phyloP scores from a whole-genome alignment of 2,888 invertebrate species.

The Parnassius mnemosyne region DNA sequence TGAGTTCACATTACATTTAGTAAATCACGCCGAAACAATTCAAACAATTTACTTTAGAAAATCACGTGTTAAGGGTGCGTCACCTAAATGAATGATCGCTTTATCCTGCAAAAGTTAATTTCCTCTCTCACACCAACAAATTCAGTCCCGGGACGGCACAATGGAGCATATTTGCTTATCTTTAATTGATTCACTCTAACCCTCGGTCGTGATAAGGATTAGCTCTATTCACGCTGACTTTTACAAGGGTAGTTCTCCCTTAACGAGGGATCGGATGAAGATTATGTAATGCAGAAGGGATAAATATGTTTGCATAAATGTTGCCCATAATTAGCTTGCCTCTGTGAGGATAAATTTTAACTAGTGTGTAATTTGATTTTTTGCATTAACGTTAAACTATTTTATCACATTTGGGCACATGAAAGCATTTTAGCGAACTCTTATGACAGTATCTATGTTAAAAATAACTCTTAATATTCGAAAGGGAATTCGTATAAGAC shows the following conservation, averaged over 20 bases:
- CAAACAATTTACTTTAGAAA: slow-evolving; percentile 51
- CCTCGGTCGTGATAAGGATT: slow-evolving; percentile 74
- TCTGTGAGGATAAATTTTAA: slow-evolving; percentile 30
- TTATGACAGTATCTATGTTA: no score
- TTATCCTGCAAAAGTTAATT: slow-evolving; percentile 73
- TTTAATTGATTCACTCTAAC: slow-evolving; percentile 80
- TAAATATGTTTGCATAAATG: not conserved
- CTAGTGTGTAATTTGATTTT: no score
- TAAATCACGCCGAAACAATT: slow-evolving; percentile 42
- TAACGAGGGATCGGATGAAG: slow-evolving; percentile 62
- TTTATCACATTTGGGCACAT: no score
- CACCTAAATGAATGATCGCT: slow-evolving; percentile 64
- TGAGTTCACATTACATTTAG: slow-evolving; percentile 19
- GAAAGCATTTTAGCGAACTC: no score
- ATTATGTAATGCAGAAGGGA: slow-evolving; percentile 31
- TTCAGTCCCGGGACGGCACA: slow-evolving; percentile 61
- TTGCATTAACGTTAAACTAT: no score
- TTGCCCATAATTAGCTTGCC: slow-evolving; percentile 34
- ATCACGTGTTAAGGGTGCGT: slow-evolving; percentile 52
- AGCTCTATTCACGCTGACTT: slow-evolving; percentile 78
- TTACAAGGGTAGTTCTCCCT: slow-evolving; percentile 75
- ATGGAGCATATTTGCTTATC: slow-evolving; percentile 78
- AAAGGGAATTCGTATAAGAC: not conserved
- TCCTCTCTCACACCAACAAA: slow-evolving; percentile 73
- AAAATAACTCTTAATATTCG: no score